These are phyloP conservation scores for Oncopodura yosiiana DNA, from an alignment of 1,140 invertebrate species.

Conservation along the genomic window DNA sequence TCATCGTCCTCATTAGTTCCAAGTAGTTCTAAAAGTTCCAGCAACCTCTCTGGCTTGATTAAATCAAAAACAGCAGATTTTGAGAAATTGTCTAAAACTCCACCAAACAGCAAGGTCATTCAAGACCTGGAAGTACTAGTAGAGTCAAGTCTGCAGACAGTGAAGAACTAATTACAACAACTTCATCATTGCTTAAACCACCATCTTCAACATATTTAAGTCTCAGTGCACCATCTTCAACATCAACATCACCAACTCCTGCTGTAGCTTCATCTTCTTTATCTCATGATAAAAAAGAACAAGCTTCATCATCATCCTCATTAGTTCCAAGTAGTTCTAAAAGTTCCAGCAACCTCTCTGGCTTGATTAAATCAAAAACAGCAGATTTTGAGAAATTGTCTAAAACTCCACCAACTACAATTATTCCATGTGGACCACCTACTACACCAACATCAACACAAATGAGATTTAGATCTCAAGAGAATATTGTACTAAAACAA, in stretches of 20 bases:
- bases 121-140: too few species aligned
- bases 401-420: background rate
- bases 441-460: conserved; percentile 20
- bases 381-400: conserved; percentile 34
- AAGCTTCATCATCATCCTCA: too few species aligned
- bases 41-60: conserved; percentile 29
- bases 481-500: conserved; percentile 28
- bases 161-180: too few species aligned
- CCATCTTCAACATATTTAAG: background rate
- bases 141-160: too few species aligned
- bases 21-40: too few species aligned
- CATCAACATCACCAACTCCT: too few species aligned
- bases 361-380: conserved; percentile 34
- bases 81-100: conserved; percentile 22
- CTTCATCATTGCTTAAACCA: background rate
- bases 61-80: conserved; percentile 35
- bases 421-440: background rate
- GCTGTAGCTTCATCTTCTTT: too few species aligned
- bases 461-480: conserved; percentile 27
- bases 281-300: background rate
- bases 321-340: too few species aligned
- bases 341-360: conserved; percentile 27
- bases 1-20: too few species aligned
- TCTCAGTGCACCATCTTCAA: too few species aligned
- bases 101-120: too few species aligned